Conservation (phyloP, 2,113 vertebrate species). For the Psittacula cyanocephala region DNA sequence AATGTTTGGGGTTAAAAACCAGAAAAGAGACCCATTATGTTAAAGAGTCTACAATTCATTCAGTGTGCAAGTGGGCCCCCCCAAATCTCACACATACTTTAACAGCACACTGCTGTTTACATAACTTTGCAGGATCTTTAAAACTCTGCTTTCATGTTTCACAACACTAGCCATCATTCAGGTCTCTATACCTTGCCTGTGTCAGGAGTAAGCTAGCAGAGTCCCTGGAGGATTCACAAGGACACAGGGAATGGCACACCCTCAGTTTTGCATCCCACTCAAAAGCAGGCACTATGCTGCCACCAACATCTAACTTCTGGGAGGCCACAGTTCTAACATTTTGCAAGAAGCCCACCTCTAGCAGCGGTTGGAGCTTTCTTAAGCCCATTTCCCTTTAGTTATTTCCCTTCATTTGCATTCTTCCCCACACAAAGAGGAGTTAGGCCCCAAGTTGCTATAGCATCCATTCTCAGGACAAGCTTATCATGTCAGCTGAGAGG, state of each 20-base stretch:
- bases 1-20: neutral
- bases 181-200: neutral
- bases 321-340: neutral
- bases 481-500: neutral
- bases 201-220: neutral
- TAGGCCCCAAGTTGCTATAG: neutral
- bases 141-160: neutral
- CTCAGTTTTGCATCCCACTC: neutral
- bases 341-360: neutral
- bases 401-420: neutral
- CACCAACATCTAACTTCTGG: neutral
- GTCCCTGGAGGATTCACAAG: neutral
- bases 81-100: neutral
- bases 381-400: neutral
- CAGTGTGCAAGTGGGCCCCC: neutral
- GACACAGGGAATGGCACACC: neutral
- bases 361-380: neutral
- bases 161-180: slow-evolving; percentile 1
- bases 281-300: neutral
- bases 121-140: neutral
- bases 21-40: neutral
- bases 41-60: neutral
- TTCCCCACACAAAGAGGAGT: neutral
- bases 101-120: slow-evolving; percentile 1
- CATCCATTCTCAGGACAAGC: neutral